Evolutionary conservation across 2,113 vertebrate species (phyloP), one percentile per base, ranked within the genome.

Genomic region (Pagrus major): DNA sequence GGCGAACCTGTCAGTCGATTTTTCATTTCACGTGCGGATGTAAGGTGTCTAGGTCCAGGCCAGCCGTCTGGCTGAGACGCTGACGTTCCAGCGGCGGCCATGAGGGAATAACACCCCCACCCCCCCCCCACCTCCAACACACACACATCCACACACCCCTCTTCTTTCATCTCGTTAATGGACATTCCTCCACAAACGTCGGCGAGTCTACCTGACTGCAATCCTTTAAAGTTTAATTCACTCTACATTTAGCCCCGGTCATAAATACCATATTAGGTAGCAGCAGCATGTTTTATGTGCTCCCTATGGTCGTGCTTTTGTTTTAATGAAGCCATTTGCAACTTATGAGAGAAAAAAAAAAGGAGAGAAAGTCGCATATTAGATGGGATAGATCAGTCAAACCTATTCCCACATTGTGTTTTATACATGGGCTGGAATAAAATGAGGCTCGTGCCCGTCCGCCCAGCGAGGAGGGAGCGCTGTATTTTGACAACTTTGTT

Each of bases 291-390:
- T 95, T 97, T 96, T 94, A 95, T 94, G 93, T 89, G 95, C 94
- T 99, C 97, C 97, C 97, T 94, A 92, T 95, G 96, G 97, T 96
- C 93, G 90, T 95, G 96, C 96, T 98, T 98, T 98, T 97, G 96
- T 97, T 99, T 99, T 98, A 99, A 99, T 98, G 98, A 99, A 98
- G 96, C 96, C 97, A 98, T 98, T 98, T 98, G 95, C 96, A 97
- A 97, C 96, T 96, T 96, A 96, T 96, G 96, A 96, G 95, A 93
- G 21, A n/a, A n/a, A n/a, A 71, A 27, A 80, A 88, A 81, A 77
- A 41, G 47, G 94, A 94, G 94, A 92, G 93, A 94, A 94, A 96
- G 96, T 92, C 91, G 93, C 94, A 93, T 96, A 96, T 96, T 95
- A 96, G 96, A 97, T 95, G 95, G 95, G 96, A 95, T 94, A 95